These are phyloP conservation scores for Sebastolobus alascanus DNA, from an alignment of 2,797 vertebrate species.

Conservation along the genomic window DNA sequence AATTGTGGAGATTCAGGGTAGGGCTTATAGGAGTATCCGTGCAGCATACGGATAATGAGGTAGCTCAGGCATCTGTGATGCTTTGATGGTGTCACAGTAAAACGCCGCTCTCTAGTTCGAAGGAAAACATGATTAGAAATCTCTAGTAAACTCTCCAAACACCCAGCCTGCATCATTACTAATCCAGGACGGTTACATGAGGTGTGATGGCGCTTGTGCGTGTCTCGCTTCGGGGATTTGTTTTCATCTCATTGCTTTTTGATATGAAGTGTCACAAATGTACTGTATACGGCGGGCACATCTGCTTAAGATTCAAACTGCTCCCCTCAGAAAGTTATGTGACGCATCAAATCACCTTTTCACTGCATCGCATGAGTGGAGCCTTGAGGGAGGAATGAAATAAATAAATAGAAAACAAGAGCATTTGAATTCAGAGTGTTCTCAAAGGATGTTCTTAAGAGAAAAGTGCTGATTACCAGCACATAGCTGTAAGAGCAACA, in stretches of 20 bases:
- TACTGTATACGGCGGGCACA: constrained; percentile 19
- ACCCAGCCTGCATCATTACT: constrained; percentile 51
- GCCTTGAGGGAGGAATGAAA: constrained; percentile 48
- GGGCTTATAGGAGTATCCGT: constrained; percentile 39
- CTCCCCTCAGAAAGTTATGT: constrained; percentile 47
- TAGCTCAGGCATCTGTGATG: constrained; percentile 39
- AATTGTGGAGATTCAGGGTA: constrained; percentile 41
- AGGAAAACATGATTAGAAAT: constrained; percentile 64
- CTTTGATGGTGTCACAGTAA: constrained; percentile 61
- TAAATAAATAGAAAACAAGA: constrained; percentile 72
- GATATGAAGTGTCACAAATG: constrained; percentile 37
- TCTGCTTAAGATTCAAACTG: constrained; percentile 57
- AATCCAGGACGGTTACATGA: constrained; percentile 31
- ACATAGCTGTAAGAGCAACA: constrained; percentile 26
- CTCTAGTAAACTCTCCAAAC: constrained; percentile 43
- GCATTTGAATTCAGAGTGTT: constrained; percentile 65
- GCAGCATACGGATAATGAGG: constrained; percentile 62
- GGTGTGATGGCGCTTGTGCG: constrained; percentile 12
- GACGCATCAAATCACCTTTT: constrained; percentile 64
- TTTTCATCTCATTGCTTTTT: constrained; percentile 25
- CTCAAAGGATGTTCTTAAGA: constrained; percentile 59
- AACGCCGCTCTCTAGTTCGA: constrained; percentile 50
- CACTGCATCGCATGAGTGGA: constrained; percentile 30
- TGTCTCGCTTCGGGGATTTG: constrained; percentile 30
- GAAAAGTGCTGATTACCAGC: constrained; percentile 64